Evolutionary conservation across 2,113 vertebrate species (phyloP).

Genomic region (Micromys minutus): DNA sequence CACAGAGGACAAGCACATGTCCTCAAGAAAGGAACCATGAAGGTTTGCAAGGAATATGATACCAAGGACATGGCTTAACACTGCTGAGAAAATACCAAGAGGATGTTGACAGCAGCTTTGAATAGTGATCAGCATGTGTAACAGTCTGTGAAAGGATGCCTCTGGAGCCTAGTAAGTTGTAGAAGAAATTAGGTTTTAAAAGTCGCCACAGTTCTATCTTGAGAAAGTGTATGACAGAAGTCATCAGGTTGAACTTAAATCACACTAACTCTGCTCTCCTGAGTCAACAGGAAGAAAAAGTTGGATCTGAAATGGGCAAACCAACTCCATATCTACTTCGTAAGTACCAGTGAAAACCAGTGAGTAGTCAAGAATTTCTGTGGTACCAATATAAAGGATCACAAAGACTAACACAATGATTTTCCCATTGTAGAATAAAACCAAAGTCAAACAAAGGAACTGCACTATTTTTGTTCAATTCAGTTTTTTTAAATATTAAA

Average conservation of each 20-base stretch:
- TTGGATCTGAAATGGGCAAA: background rate
- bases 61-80: background rate
- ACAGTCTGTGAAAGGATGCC: background rate
- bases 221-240: background rate
- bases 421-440: background rate
- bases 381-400: background rate
- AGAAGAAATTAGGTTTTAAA: background rate
- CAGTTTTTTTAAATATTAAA: background rate
- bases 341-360: background rate
- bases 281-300: background rate
- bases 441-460: background rate
- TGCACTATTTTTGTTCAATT: background rate
- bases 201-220: background rate
- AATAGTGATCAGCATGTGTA: background rate
- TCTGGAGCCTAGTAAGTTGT: background rate
- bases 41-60: background rate
- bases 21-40: background rate
- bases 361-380: background rate
- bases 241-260: background rate
- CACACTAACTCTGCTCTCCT: background rate
- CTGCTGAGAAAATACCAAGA: background rate
- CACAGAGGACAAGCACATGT: background rate
- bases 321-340: background rate
- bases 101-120: background rate
- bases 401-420: background rate